Percentiles rank a stretch among this genome's conserved stretches.
phyloP scores from a whole-genome alignment of 92 coral and sea anemone genomes.

The Desmophyllum pertusum region DNA sequence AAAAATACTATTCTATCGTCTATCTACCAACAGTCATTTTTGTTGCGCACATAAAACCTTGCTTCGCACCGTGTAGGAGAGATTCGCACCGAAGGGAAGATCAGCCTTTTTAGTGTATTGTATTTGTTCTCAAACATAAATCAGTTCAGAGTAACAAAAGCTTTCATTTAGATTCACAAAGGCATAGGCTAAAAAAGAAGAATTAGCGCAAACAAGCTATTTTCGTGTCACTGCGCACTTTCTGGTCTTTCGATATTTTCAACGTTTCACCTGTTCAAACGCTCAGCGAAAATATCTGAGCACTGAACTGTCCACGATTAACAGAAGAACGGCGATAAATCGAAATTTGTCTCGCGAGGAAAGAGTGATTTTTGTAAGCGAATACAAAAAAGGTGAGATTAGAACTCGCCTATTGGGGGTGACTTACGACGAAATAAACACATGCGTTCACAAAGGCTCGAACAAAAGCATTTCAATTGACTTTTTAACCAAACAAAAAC shows the following conservation, averaged over 20 bases:
- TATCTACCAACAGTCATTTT: not conserved
- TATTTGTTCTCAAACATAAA: constrained; percentile 34
- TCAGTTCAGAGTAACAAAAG: constrained; percentile 32
- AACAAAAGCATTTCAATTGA: constrained; percentile 59
- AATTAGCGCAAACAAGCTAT: constrained; percentile 27
- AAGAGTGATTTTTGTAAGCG: constrained; percentile 11
- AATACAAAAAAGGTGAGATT: constrained; percentile 47
- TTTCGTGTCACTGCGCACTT: constrained; percentile 1
- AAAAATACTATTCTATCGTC: not conserved
- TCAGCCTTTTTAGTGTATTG: constrained; percentile 24
- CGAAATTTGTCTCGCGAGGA: constrained; percentile 20
- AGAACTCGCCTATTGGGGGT: constrained; percentile 30
- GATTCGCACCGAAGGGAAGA: constrained; percentile 6
- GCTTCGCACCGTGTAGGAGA: constrained; percentile 18
- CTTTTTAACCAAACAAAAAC: constrained; percentile 55
- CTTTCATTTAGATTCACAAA: constrained; percentile 27
- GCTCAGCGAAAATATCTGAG: not conserved
- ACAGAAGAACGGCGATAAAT: not conserved
- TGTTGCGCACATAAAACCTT: constrained; percentile 18
- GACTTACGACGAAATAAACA: constrained; percentile 51
- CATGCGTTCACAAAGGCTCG: constrained; percentile 68
- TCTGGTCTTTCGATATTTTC: not conserved
- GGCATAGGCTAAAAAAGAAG: constrained; percentile 9
- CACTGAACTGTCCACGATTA: not conserved
- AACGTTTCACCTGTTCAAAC: not conserved